Evolutionary conservation across 2,888 invertebrate genomes (phyloP), one percentile per base, ranked within the genome.

Genomic region (Loripinus fragilis): DNA sequence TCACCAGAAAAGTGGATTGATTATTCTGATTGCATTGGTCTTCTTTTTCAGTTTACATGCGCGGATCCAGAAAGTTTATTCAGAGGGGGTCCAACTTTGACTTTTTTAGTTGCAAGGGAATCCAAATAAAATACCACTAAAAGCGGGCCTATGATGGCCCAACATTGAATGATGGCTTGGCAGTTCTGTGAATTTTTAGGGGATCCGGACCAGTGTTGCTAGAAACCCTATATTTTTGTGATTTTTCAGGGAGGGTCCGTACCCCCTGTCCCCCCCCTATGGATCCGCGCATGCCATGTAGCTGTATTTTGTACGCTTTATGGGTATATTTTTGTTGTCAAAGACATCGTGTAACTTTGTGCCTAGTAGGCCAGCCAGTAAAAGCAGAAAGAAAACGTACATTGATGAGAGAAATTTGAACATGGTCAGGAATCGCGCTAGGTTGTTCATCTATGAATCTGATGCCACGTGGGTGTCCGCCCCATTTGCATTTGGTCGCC

Each of bases 1-100:
- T 72, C 83, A 1, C 85, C 87, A 0, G 86, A 87, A 84, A 7
- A 85, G 85, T 55, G 85, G 80, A 5, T 52, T 82, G 2, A 76
- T 83, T n/a, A 78, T 86, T 17, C 17, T 80, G 33, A 55, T 81
- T 38, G 85, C 87, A 10, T 78, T 85, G 3, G 50, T 83, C 8
- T 81, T 86, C 2, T 71, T 86, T 2, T n/a, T n/a, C n/a, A n/a
- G n/a, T n/a, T n/a, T n/a, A n/a, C n/a, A n/a, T n/a, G n/a, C n/a
- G n/a, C n/a, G n/a, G n/a, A n/a, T n/a, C n/a, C n/a, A n/a, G n/a
- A n/a, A n/a, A n/a, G n/a, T n/a, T n/a, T n/a, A n/a, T n/a, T n/a
- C n/a, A n/a, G n/a, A n/a, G n/a, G n/a, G n/a, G n/a, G n/a, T n/a
- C n/a, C n/a, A n/a, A n/a, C n/a, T n/a, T n/a, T n/a, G n/a, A n/a